A percentile compares a stretch with the other conserved stretches of the same genome.
Evolutionary conservation across 2,888 invertebrate species (phyloP).

Genomic region (Diplolepis rosae): DNA sequence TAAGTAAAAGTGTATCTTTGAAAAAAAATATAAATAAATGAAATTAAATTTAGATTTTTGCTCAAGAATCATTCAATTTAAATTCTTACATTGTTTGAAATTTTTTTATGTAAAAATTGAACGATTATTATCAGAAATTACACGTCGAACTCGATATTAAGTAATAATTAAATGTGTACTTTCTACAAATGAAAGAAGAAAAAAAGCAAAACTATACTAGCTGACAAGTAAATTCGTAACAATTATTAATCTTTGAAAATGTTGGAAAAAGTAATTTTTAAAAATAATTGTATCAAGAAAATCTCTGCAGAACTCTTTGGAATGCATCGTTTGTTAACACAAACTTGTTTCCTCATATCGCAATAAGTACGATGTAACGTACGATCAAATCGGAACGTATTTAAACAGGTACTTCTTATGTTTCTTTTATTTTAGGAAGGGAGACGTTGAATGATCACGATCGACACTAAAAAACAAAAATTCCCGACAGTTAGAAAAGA

Average conservation of each 20-base stretch:
- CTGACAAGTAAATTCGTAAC: no score
- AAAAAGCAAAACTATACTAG: neutral
- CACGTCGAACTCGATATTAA: conserved; percentile 11
- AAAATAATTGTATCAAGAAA: neutral
- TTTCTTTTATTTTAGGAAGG: conserved; percentile 1
- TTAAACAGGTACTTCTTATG: conserved; percentile 26
- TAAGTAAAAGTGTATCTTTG: neutral
- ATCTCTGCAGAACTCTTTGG: conserved; percentile 28
- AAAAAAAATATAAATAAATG: neutral
- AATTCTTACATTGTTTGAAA: neutral
- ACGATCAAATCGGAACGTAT: conserved; percentile 31
- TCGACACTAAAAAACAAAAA: neutral
- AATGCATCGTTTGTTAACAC: conserved; percentile 16
- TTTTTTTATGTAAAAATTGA: neutral
- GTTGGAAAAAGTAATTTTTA: neutral
- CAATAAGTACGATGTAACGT: conserved; percentile 16
- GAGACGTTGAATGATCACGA: conserved; percentile 1
- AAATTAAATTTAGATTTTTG: neutral
- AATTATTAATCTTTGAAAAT: neutral
- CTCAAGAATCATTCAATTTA: neutral
- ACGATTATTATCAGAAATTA: conserved; percentile 8
- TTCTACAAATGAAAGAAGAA: neutral
- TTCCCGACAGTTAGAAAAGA: neutral
- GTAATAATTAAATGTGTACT: neutral
- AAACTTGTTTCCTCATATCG: conserved; percentile 11